A percentile compares a stretch with the other conserved stretches of the same genome.
phyloP scores from a whole-genome alignment of 2,797 vertebrate species.

The Labroides dimidiatus region DNA sequence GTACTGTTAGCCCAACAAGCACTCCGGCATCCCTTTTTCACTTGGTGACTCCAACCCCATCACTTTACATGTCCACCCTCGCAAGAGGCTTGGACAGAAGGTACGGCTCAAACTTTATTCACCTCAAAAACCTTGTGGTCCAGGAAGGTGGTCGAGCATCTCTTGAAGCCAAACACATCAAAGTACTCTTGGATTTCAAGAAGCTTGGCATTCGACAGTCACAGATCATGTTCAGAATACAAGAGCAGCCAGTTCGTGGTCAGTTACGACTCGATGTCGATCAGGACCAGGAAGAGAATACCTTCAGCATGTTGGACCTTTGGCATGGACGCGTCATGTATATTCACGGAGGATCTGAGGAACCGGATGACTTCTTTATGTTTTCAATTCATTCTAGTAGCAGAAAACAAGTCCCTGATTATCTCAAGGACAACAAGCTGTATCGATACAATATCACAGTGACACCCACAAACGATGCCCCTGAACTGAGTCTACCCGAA shows the following conservation, averaged over 20 bases:
- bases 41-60: slow-evolving; percentile 66
- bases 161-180: slow-evolving; percentile 89
- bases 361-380: slow-evolving; percentile 87
- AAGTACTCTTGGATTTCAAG: slow-evolving; percentile 88
- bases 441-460: slow-evolving; percentile 86
- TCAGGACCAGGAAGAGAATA: slow-evolving; percentile 80
- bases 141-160: slow-evolving; percentile 86
- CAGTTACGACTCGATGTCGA: slow-evolving; percentile 87
- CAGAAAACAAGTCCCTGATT: slow-evolving; percentile 83
- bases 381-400: slow-evolving; percentile 87
- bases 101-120: slow-evolving; percentile 80
- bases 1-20: slow-evolving; percentile 65
- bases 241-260: slow-evolving; percentile 85
- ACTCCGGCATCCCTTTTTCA: slow-evolving; percentile 38
- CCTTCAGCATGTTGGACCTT: slow-evolving; percentile 90
- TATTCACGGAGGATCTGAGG: slow-evolving; percentile 91
- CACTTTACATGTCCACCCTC: slow-evolving; percentile 72
- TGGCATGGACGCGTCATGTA: slow-evolving; percentile 89
- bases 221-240: slow-evolving; percentile 89
- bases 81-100: slow-evolving; percentile 78
- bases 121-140: slow-evolving; percentile 87
- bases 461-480: slow-evolving; percentile 90
- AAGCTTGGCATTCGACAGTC: slow-evolving; percentile 88
- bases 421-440: slow-evolving; percentile 82
- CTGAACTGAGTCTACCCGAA: slow-evolving; percentile 87